Percentiles rank a stretch among this genome's conserved stretches.
Evolutionary conservation across 2,888 invertebrate species (phyloP).

Genomic region (Cenopis cana): DNA sequence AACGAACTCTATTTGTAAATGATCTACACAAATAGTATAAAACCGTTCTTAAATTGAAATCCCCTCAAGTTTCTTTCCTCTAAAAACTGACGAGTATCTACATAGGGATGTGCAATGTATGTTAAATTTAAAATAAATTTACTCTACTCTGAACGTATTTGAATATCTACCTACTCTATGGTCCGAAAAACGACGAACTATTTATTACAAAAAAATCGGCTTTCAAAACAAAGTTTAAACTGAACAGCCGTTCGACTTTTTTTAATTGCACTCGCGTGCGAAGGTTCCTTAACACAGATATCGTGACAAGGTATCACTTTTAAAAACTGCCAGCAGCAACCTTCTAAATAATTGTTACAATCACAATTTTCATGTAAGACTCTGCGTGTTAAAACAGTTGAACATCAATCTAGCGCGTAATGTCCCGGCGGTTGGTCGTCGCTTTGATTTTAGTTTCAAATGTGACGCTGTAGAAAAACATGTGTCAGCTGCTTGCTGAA

Average conservation of each 20-base stretch:
- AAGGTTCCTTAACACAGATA: slow-evolving; percentile 36
- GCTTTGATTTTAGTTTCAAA: slow-evolving; percentile 7
- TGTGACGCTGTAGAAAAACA: slow-evolving; percentile 3
- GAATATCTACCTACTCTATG: no score
- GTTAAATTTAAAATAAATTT: no score
- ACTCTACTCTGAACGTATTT: no score
- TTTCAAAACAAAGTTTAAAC: not conserved
- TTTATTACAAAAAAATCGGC: no score
- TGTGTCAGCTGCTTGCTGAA: not conserved
- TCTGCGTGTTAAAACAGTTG: slow-evolving; percentile 36
- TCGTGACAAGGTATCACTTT: slow-evolving; percentile 51
- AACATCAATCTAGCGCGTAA: slow-evolving; percentile 36
- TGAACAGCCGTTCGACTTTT: slow-evolving; percentile 23
- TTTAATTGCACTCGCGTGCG: slow-evolving; percentile 57
- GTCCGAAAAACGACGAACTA: no score
- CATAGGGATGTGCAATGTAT: no score
- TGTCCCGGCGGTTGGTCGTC: slow-evolving; percentile 12
- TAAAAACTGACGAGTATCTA: no score
- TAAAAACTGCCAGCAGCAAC: slow-evolving; percentile 33
- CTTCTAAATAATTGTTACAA: slow-evolving; percentile 38
- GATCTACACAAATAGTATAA: no score
- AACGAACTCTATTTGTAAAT: not conserved
- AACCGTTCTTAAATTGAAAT: no score
- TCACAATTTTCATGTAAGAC: slow-evolving; percentile 26
- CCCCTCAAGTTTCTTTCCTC: no score